Base-by-base conservation (phyloP, 2,113 vertebrate genomes). In the Chinchilla lanigera region DNA sequence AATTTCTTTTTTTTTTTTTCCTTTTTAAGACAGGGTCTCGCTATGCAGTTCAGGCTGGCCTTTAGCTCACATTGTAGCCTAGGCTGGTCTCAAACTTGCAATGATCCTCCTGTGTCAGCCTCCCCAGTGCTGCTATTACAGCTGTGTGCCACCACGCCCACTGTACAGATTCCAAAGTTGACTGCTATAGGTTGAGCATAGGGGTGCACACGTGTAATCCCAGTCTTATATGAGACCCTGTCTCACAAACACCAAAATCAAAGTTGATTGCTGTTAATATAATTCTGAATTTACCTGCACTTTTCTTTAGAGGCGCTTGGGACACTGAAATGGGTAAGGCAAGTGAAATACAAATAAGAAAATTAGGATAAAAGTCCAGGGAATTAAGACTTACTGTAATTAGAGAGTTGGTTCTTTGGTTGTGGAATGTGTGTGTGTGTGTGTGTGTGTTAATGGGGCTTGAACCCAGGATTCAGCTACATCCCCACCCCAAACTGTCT, bases 391-490 rank as follows among this genome's bases (percentile, higher is more conserved):
- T 86, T 78, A 8, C 20, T 33, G 12, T 93, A 94, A 86, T 69
- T 89, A n/a, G 20, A 92, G 44, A 60, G 44, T 82, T 87, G 77
- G 84, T 96, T 93, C 44, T 80, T 89, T 85, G 56, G 20, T 93
- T 93, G 92, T 87, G 26, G 26, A 75, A 80, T 93, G 26, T 30
- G 44, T 47, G 75, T 44, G n/a, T 73, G 69, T 69, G 33, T 69
- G 67, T 73, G 69, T 73, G n/a, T 77, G 24, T 77, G 73, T 73
- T 16, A 7, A 24, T 33, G 28, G 75, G 44, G 28, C 13, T 50
- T 33, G 47, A 78, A 78, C 28, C 28, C 47, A 17, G 14, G 28
- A 28, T 78, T 78, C 13, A 78, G 75, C 28, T 78, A 33, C 5
- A 30, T 78, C 28, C 47, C 47, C 44, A 77, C 26, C 75, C 26